A percentile compares a stretch with the other conserved stretches of the same genome.
These are phyloP conservation scores for Dendrolimus kikuchii DNA, from an alignment of 1,140 invertebrate species.

Conservation along the genomic window DNA sequence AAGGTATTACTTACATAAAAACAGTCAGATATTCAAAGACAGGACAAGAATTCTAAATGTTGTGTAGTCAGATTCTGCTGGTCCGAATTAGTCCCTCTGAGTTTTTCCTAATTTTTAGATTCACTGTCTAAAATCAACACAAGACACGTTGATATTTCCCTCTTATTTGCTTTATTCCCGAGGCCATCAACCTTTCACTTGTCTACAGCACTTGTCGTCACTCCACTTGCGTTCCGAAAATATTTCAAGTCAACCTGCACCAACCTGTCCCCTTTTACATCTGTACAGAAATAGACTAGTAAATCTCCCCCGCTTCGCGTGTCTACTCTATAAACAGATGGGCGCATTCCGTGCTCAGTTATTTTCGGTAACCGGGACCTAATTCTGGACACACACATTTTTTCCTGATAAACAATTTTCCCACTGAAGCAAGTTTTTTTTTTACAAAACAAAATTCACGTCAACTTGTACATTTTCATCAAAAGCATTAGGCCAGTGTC, in stretches of 20 bases:
- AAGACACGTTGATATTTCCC: too few relatives aligned
- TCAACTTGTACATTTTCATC: neutral
- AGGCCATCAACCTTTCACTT: conserved; percentile 2
- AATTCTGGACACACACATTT: conserved; percentile 41
- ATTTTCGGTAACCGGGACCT: conserved; percentile 41
- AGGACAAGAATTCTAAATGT: too few relatives aligned
- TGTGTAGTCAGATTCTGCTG: too few relatives aligned
- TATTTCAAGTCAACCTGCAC: conserved; percentile 28
- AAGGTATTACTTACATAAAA: too few relatives aligned
- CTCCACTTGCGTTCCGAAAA: neutral
- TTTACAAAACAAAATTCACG: neutral
- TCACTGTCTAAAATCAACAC: too few relatives aligned
- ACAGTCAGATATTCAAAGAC: too few relatives aligned
- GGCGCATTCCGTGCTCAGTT: conserved; percentile 38
- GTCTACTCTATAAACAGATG: conserved; percentile 50
- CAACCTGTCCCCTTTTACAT: conserved; percentile 13
- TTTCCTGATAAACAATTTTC: conserved; percentile 1
- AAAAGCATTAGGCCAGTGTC: too few relatives aligned
- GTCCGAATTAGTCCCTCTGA: too few relatives aligned
- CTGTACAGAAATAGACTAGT: conserved; percentile 23
- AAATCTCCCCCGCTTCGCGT: conserved; percentile 40
- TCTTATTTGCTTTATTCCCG: neutral
- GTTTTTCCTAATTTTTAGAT: too few relatives aligned
- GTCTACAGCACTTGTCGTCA: conserved; percentile 18
- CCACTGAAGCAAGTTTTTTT: too few relatives aligned